phyloP scores from a whole-genome alignment of 2,113 vertebrate genomes.

The Dipodomys ordii region DNA sequence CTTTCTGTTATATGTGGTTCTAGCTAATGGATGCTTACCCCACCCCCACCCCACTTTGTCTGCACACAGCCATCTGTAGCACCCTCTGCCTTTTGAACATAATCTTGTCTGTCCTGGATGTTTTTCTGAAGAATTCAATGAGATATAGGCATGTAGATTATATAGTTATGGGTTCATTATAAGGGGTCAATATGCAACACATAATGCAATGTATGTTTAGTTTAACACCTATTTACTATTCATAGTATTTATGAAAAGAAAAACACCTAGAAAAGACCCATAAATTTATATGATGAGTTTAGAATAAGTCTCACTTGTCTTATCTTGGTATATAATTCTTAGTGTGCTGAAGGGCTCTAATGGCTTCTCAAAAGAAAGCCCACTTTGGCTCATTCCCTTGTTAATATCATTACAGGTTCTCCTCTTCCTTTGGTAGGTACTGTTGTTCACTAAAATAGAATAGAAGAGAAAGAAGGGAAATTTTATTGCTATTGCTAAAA shows the following conservation, averaged over 20 bases:
- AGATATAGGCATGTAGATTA: neutral
- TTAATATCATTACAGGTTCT: too few species aligned
- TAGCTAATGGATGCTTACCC: too few species aligned
- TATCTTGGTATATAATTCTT: neutral
- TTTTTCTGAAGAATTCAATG: neutral
- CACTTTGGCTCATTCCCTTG: too few species aligned
- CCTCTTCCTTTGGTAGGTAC: neutral
- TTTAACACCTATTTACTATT: neutral
- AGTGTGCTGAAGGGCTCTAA: neutral
- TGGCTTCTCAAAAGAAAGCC: neutral
- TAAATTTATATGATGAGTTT: neutral
- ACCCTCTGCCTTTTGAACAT: neutral
- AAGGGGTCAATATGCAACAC: neutral
- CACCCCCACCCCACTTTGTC: too few species aligned
- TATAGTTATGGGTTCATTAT: neutral
- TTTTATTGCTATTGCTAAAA: neutral
- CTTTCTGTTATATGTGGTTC: too few species aligned
- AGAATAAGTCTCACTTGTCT: neutral
- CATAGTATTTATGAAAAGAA: neutral
- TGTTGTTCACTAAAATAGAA: neutral
- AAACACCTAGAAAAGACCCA: neutral
- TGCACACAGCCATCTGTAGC: neutral
- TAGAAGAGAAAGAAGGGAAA: neutral
- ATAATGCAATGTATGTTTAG: neutral
- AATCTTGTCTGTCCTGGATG: neutral